Evolutionary conservation across 2,888 invertebrate genomes (phyloP), one percentile per base, ranked within the genome.

Genomic region (Amiota mariae): DNA sequence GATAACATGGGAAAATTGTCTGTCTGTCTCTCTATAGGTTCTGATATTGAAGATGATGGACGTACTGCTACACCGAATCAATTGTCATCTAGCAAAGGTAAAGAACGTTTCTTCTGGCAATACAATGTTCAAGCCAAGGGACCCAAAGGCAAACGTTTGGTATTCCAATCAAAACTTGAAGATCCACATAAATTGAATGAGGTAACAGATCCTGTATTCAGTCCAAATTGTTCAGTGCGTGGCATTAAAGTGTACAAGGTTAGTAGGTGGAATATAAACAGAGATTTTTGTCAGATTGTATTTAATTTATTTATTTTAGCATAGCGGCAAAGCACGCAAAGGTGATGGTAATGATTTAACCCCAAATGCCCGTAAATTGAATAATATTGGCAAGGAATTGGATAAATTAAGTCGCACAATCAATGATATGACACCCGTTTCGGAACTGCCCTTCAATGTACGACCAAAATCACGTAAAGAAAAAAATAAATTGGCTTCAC

Each of bases 81-180:
- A 36, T 64, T 88, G 59, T 84, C 88, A 4, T 77, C 85, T 51
- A 85, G 87, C 76, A 89, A 88, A 78, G 96, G 95, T 89, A 95
- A 94, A 81, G 97, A 97, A 87, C 92, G 95, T 76, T 98, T 93
- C 90, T 98, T 99, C 89, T 99, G 99, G 98, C 98, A 98, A 89
- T 99, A 99, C 90, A 99, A 99, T 91, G 97, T 98, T 0, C 98
- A 98, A 91, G 96, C 98, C 1, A 98, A 99, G 91, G 98, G 99
- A 1, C 98, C 98, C 8, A 98, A 99, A 91, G 98, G 98, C 59
- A 97, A 97, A 89, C 92, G 97, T 77, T 91, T 97, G 76, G 94
- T 96, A 67, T 92, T 97, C 82, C 95, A 96, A 89, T 94, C 95
- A 70, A 95, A 96, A 87, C 93, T 95, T 57, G 95, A 95, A 87